These are phyloP conservation scores for Megaceryle alcyon DNA, from an alignment of 2,797 vertebrate genomes.

Conservation along the genomic window DNA sequence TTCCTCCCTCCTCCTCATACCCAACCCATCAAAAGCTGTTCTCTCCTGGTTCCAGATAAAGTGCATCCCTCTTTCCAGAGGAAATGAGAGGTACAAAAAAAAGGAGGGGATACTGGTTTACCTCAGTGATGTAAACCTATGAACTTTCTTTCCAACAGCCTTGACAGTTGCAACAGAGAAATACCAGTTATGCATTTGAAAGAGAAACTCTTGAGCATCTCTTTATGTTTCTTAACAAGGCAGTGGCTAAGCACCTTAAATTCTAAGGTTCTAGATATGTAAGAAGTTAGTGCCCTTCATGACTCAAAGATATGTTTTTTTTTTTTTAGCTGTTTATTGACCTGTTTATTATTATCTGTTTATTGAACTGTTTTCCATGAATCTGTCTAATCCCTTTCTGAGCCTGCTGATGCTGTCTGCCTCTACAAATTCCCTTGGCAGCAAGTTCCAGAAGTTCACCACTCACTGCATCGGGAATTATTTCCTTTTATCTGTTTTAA, in stretches of 20 bases:
- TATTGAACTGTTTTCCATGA: constrained; percentile 66
- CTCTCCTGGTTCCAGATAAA: neutral
- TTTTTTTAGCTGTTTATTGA: constrained; percentile 55
- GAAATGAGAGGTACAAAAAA: neutral
- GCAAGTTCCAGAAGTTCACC: constrained; percentile 42
- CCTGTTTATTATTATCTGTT: constrained; percentile 57
- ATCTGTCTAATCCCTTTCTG: constrained; percentile 39
- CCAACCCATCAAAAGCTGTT: neutral
- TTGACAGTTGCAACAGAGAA: neutral
- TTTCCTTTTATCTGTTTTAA: neutral
- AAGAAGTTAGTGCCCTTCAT: constrained; percentile 5
- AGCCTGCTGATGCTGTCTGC: constrained; percentile 40
- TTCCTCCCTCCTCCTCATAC: neutral
- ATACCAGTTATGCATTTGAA: neutral
- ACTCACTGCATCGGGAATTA: neutral
- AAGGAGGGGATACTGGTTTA: neutral
- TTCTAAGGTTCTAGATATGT: constrained; percentile 9
- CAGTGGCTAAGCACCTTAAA: neutral
- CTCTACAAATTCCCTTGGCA: constrained; percentile 24
- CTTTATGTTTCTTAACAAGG: neutral
- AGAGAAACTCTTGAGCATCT: neutral
- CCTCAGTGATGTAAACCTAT: neutral
- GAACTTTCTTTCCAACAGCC: neutral
- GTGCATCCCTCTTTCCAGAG: neutral
- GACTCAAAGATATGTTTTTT: constrained; percentile 9